Percentiles rank a stretch among this genome's conserved stretches.
Conservation (phyloP, 2,113 vertebrate genomes). For the Hipposideros armiger region DNA sequence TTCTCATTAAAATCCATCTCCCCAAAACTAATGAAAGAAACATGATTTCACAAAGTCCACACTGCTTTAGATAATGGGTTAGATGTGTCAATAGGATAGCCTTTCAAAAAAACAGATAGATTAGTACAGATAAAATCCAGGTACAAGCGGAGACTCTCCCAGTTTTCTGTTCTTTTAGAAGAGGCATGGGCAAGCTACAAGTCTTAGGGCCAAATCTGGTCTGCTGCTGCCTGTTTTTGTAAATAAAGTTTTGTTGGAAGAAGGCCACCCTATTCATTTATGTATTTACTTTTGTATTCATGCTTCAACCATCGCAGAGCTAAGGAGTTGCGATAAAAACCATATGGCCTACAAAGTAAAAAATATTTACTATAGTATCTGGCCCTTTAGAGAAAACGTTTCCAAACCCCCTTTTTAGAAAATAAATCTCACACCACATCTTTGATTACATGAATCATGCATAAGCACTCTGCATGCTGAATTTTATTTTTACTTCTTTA, state of each 20-base stretch:
- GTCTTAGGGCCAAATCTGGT: background rate
- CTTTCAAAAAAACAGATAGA: background rate
- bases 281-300: background rate
- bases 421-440: background rate
- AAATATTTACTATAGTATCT: background rate
- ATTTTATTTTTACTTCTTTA: slow-evolving; percentile 29
- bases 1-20: background rate
- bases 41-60: background rate
- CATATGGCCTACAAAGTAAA: background rate
- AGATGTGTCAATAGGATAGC: background rate
- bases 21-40: background rate
- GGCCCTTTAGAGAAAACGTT: background rate
- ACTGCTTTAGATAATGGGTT: background rate
- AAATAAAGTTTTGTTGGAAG: slow-evolving; percentile 4
- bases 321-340: background rate
- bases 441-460: background rate
- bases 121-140: background rate
- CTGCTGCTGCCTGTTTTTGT: background rate
- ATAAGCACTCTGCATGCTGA: background rate
- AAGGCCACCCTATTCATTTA: background rate
- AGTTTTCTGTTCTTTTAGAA: background rate
- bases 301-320: background rate
- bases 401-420: background rate
- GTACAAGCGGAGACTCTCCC: background rate
- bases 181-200: background rate